These are phyloP conservation scores for Scaptomyza parva DNA, from an alignment of 2,888 invertebrate genomes.

Conservation along the genomic window DNA sequence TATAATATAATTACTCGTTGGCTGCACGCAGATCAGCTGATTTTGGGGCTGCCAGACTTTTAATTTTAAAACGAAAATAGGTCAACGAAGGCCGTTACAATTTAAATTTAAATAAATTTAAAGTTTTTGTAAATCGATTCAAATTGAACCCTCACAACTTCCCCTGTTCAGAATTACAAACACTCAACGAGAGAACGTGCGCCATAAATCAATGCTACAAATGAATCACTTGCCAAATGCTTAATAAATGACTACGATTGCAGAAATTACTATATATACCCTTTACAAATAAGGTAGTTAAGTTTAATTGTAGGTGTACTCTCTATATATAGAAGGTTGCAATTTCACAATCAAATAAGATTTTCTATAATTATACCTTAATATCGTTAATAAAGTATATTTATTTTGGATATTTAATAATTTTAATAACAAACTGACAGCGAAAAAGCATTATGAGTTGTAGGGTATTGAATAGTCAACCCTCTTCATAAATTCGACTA, in stretches of 20 bases:
- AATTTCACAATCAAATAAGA: not conserved
- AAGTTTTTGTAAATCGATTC: no score
- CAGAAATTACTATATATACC: slow-evolving; percentile 19
- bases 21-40: no score
- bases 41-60: no score
- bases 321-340: not conserved
- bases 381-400: no score
- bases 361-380: not conserved
- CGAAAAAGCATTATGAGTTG: not conserved
- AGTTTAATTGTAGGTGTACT: no score
- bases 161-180: slow-evolving; percentile 7
- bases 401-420: no score
- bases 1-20: no score
- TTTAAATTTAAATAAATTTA: no score
- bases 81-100: no score
- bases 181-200: slow-evolving; percentile 49
- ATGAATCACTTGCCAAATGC: slow-evolving; percentile 68
- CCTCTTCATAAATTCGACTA: not conserved
- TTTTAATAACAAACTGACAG: not conserved
- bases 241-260: slow-evolving; percentile 66
- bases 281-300: slow-evolving; percentile 6
- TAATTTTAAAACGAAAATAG: no score
- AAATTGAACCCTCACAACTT: no score
- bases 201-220: slow-evolving; percentile 66
- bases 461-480: not conserved